These are phyloP conservation scores for Latrodectus geometricus DNA, from an alignment of 1,140 invertebrate species.

Conservation along the genomic window DNA sequence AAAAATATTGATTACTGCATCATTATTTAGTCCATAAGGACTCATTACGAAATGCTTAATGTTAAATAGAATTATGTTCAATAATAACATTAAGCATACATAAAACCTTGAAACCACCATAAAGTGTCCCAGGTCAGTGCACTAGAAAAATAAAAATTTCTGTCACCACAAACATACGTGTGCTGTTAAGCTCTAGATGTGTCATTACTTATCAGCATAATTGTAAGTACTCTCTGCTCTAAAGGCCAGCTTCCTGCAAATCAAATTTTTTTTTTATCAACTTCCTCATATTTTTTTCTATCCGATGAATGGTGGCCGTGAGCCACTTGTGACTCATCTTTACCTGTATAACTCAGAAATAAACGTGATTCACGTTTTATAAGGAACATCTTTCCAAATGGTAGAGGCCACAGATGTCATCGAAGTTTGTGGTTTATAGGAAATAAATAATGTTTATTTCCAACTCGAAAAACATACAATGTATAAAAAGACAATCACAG, in stretches of 20 bases:
- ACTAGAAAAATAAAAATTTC: background rate
- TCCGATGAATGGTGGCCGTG: background rate
- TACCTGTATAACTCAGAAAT: background rate
- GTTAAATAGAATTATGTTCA: no score
- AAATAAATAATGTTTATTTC: no score
- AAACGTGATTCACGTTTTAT: background rate
- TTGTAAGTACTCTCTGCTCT: background rate
- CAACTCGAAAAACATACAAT: no score
- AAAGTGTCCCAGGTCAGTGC: background rate
- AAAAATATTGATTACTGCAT: no score
- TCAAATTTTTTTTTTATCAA: background rate
- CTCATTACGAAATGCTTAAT: no score
- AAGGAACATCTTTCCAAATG: background rate
- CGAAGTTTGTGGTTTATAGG: no score
- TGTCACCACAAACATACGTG: constrained; percentile 15
- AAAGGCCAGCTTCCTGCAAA: background rate
- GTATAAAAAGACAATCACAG: no score
- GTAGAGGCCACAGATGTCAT: no score
- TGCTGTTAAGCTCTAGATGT: background rate
- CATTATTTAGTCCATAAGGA: no score
- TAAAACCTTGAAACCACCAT: no score
- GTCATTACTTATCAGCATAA: constrained; percentile 24
- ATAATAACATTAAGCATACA: no score
- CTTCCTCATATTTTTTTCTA: background rate
- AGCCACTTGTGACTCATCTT: constrained; percentile 16